Evolutionary conservation across 2,113 vertebrate genomes (phyloP).

Genomic region (Geococcyx californianus): DNA sequence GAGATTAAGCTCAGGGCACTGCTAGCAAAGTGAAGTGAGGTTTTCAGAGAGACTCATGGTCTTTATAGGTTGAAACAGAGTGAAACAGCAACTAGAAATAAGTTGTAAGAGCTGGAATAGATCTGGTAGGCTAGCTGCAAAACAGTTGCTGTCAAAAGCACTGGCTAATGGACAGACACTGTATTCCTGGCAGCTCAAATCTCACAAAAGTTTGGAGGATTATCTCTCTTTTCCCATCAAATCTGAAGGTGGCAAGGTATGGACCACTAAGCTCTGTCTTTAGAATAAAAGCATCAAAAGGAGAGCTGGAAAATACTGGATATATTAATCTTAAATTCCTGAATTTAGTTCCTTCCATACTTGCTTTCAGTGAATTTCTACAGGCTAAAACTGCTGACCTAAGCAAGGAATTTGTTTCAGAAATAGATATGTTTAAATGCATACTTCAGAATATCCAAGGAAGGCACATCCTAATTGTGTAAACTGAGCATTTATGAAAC

Average conservation of each 20-base stretch:
- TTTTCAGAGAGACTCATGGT: background rate
- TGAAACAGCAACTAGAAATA: background rate
- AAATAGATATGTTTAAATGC: slow-evolving; percentile 30
- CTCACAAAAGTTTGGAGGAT: background rate
- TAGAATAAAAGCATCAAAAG: background rate
- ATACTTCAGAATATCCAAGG: background rate
- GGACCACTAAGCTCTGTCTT: background rate
- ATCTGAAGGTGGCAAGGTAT: background rate
- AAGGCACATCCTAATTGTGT: slow-evolving; percentile 33
- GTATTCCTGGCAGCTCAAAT: background rate
- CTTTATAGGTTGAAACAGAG: background rate
- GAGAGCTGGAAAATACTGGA: background rate
- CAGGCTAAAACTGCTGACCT: background rate
- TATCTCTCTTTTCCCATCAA: background rate
- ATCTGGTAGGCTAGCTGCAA: background rate
- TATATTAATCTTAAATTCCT: background rate
- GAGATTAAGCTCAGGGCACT: background rate
- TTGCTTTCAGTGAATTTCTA: slow-evolving; percentile 29
- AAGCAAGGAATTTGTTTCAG: slow-evolving; percentile 48
- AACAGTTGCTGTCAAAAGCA: background rate
- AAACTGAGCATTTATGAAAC: slow-evolving; percentile 8
- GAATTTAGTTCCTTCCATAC: slow-evolving; percentile 6
- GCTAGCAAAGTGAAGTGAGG: background rate
- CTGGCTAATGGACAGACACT: background rate
- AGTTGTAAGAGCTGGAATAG: background rate